Evolutionary conservation across 2,888 invertebrate species (phyloP).

Genomic region (Orchesellides sinensis): DNA sequence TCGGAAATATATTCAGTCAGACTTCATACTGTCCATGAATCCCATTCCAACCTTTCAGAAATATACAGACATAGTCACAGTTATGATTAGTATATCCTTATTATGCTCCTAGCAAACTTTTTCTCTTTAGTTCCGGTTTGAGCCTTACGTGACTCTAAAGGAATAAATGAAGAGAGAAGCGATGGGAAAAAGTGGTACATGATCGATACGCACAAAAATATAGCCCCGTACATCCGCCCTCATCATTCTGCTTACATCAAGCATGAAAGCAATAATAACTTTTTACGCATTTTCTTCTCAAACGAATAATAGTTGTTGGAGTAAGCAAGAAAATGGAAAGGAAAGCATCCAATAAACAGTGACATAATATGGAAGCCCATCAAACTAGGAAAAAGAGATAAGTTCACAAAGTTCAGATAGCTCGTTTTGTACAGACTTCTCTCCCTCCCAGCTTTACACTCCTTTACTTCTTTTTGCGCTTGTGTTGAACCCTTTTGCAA

Average conservation of each 20-base stretch:
- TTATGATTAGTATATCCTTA: constrained; percentile 22
- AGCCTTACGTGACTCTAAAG: neutral
- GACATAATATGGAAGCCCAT: neutral
- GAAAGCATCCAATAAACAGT: neutral
- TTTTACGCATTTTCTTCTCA: neutral
- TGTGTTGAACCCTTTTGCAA: too few relatives aligned
- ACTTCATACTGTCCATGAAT: constrained; percentile 30
- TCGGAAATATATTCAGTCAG: constrained; percentile 7
- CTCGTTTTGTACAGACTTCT: too few relatives aligned
- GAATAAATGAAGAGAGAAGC: neutral
- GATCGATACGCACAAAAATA: neutral
- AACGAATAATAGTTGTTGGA: neutral
- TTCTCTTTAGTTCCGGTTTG: neutral
- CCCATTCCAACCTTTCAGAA: neutral
- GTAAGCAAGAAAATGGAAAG: neutral
- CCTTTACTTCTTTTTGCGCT: too few relatives aligned
- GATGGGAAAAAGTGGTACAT: neutral
- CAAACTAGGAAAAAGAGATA: neutral
- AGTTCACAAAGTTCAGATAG: too few relatives aligned
- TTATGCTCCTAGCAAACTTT: neutral
- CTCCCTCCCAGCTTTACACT: neutral
- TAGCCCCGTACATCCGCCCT: neutral
- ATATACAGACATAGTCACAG: neutral
- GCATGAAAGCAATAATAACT: too few relatives aligned
- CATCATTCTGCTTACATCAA: too few relatives aligned